A percentile compares a stretch with the other conserved stretches of the same genome.
These are phyloP conservation scores for Mycteria americana DNA, from an alignment of 2,797 vertebrate genomes.

Conservation along the genomic window DNA sequence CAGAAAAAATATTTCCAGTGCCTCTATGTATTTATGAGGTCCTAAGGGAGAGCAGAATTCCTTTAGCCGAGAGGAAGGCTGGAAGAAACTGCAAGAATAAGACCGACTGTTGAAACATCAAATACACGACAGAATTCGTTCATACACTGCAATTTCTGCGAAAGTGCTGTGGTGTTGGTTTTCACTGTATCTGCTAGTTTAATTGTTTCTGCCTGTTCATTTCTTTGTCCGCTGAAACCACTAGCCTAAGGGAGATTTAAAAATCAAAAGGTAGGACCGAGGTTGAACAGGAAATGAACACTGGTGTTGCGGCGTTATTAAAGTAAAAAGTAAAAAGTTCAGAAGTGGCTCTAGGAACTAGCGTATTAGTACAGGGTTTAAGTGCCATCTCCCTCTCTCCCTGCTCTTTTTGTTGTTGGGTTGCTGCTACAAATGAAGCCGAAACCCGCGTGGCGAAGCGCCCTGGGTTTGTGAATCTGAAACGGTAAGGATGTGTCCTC, in stretches of 20 bases:
- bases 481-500: neutral
- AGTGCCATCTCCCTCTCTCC: neutral
- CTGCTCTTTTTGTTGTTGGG: neutral
- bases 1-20: slow-evolving; percentile 62
- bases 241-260: slow-evolving; percentile 74
- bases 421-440: neutral
- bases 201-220: slow-evolving; percentile 82
- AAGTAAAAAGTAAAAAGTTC: slow-evolving; percentile 59
- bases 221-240: slow-evolving; percentile 73
- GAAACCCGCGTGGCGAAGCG: neutral
- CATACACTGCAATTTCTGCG: slow-evolving; percentile 26
- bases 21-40: slow-evolving; percentile 71
- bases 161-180: slow-evolving; percentile 62
- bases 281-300: slow-evolving; percentile 78
- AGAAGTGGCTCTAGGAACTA: slow-evolving; percentile 29
- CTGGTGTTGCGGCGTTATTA: slow-evolving; percentile 60
- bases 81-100: slow-evolving; percentile 33
- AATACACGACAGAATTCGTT: slow-evolving; percentile 37
- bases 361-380: neutral
- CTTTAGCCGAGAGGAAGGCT: slow-evolving; percentile 30
- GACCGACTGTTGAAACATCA: slow-evolving; percentile 43
- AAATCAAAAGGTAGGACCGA: slow-evolving; percentile 75
- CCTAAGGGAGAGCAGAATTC: slow-evolving; percentile 52
- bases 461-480: neutral
- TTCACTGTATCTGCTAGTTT: slow-evolving; percentile 78